These are phyloP conservation scores for Saturnia pavonia DNA, from an alignment of 2,888 invertebrate genomes.

Conservation along the genomic window DNA sequence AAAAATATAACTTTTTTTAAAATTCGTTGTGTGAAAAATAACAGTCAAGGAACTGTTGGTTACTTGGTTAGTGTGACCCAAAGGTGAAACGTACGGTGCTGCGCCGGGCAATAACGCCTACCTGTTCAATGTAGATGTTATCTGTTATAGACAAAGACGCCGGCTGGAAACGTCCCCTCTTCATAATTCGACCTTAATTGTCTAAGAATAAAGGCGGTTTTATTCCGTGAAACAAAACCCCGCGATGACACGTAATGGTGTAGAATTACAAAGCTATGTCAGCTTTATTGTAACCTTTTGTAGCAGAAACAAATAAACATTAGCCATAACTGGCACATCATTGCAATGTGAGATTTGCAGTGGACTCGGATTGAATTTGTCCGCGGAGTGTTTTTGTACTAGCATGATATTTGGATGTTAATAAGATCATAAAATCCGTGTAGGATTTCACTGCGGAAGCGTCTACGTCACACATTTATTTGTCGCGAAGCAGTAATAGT, in stretches of 20 bases:
- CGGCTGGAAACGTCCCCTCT: conserved; percentile 49
- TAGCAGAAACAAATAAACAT: conserved; percentile 68
- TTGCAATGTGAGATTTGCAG: conserved; percentile 27
- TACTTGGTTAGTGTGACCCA: conserved; percentile 40
- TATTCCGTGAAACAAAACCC: conserved; percentile 17
- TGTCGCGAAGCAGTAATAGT: neutral
- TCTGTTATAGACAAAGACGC: conserved; percentile 75
- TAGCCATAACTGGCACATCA: conserved; percentile 59
- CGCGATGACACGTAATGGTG: conserved; percentile 72
- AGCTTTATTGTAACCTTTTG: conserved; percentile 71
- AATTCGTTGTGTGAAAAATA: conserved; percentile 60
- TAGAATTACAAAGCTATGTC: conserved; percentile 76
- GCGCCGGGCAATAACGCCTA: conserved; percentile 70
- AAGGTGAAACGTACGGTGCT: conserved; percentile 34
- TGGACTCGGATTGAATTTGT: neutral
- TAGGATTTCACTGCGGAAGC: neutral
- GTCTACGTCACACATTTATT: neutral
- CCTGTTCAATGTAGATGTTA: conserved; percentile 78
- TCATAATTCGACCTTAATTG: conserved; percentile 35
- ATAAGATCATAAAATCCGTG: neutral
- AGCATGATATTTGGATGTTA: neutral
- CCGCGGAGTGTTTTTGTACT: neutral
- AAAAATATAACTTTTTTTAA: neutral
- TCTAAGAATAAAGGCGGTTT: conserved; percentile 33
- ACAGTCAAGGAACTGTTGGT: conserved; percentile 44